Base-by-base conservation (phyloP, 2,888 invertebrate species). In the Toxonevra muliebris region DNA sequence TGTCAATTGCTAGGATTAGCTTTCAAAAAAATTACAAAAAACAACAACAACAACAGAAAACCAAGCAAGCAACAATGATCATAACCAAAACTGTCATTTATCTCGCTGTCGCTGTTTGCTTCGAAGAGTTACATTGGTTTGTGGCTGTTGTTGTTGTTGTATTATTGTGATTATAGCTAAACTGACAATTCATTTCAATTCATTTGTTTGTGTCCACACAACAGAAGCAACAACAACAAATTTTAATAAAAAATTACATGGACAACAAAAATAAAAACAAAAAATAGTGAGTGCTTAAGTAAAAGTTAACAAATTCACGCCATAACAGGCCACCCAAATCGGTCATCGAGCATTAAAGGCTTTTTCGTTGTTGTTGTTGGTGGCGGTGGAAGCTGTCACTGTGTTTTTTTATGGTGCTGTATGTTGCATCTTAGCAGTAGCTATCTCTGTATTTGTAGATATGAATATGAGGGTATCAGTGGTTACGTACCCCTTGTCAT, bases 271-370 rank as follows among this genome's bases (percentile, higher is more conserved):
- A 65, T 64, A 43, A 41, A 10, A 50, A 55, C 65, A 65, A 59
- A 66, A 69, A 65, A 71, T 70, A 68, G 71, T 57, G 75, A 75
- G 74, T 69, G 71, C 73, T 75, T 75, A 76, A 79, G 79, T 77
- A 77, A 78, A 83, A 82, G 80, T 83, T 82, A 80, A 83, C 82
- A 82, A 82, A 82, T 82, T 82, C 83, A 82, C 82, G 82, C 82
- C 82, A 82, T 76, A 76, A 75, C 61, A 71, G 83, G 80, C 81
- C 81, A 81, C 81, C 83, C 82, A 82, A 74, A 73, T 73, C 59
- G 69, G n/a, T 52, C 42, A 52, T 30, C 41, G 30, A 20, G 41
- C 5, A 15, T 40, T 42, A 12, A 30, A n/a, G 42, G 19, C 20
- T 15, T 17, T 30, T 19, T 12, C 5, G 41, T 17, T 13, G 65